phyloP scores from a whole-genome alignment of 1,140 invertebrate genomes.

The Ericerus pela region DNA sequence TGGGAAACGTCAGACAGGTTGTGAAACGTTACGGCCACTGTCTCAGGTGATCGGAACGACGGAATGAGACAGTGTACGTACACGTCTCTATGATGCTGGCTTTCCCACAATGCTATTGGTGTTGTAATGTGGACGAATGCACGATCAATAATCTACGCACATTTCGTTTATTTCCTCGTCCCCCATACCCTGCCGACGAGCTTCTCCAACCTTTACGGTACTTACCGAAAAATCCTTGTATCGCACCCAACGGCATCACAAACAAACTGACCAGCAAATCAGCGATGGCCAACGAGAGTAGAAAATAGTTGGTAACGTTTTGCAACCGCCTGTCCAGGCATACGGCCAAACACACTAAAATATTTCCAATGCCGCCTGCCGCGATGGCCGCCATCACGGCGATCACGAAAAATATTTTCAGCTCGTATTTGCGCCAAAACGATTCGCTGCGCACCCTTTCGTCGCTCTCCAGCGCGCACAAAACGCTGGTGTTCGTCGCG shows the following conservation, averaged over 20 bases:
- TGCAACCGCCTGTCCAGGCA: constrained; percentile 68
- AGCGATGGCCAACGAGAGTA: constrained; percentile 80
- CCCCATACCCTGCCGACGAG: too few relatives aligned
- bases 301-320: constrained; percentile 89
- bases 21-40: too few relatives aligned
- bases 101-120: too few relatives aligned
- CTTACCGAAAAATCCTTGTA: constrained; percentile 72
- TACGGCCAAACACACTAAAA: constrained; percentile 79
- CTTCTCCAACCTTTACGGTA: too few relatives aligned
- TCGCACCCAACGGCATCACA: constrained; percentile 78
- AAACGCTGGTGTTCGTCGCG: neutral
- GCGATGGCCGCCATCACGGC: constrained; percentile 69
- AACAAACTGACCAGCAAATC: constrained; percentile 81
- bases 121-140: too few relatives aligned
- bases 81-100: too few relatives aligned
- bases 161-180: too few relatives aligned
- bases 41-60: too few relatives aligned
- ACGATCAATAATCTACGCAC: too few relatives aligned
- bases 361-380: constrained; percentile 77
- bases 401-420: constrained; percentile 49
- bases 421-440: neutral
- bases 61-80: too few relatives aligned
- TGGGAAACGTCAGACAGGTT: too few relatives aligned
- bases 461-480: neutral
- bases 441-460: too few relatives aligned